A percentile compares a stretch with the other conserved stretches of the same genome.
Evolutionary conservation across 2,797 vertebrate genomes (phyloP).

Genomic region (Hydrophis major): DNA sequence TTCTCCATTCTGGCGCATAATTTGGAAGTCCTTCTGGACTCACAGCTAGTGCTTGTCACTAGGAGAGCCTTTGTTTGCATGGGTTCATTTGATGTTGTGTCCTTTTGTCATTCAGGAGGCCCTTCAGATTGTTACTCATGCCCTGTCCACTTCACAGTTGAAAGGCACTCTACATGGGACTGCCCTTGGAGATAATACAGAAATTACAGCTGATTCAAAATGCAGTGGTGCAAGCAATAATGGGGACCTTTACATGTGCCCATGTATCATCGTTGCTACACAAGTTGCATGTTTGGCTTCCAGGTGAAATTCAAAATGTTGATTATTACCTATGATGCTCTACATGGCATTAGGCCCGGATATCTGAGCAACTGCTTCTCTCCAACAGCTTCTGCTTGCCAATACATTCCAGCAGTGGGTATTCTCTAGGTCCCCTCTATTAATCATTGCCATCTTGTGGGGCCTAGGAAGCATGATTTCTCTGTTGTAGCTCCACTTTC

Average conservation of each 20-base stretch:
- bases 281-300: neutral
- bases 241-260: neutral
- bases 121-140: neutral
- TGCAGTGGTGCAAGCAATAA: neutral
- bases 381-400: neutral
- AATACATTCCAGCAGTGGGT: neutral
- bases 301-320: neutral
- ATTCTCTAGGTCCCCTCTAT: neutral
- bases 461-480: neutral
- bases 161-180: neutral
- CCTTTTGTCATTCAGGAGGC: too few species aligned
- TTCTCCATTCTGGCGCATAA: neutral
- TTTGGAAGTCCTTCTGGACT: too few species aligned
- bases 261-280: neutral
- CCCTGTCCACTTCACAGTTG: neutral
- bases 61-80: too few species aligned
- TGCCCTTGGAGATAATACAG: neutral
- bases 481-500: neutral
- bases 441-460: neutral
- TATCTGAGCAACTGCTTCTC: neutral
- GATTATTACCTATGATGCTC: neutral
- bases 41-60: too few species aligned
- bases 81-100: neutral
- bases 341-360: neutral
- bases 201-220: neutral